Evolutionary conservation across 2,888 invertebrate species (phyloP).

Genomic region (Apodemia duryi): DNA sequence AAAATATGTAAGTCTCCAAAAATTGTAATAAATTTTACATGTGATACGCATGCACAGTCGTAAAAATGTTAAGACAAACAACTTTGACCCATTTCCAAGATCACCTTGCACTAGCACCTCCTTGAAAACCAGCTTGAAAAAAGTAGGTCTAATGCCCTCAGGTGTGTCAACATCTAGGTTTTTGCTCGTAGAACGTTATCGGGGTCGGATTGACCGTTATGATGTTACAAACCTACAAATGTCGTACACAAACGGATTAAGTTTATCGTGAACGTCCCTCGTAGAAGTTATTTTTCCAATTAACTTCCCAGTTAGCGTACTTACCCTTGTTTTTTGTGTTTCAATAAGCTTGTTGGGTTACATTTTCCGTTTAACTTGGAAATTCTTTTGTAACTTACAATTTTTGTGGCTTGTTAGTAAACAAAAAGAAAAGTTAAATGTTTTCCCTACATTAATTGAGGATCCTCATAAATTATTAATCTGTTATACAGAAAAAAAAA

Average conservation of each 20-base stretch:
- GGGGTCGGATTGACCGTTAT: slow-evolving; percentile 53
- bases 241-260: slow-evolving; percentile 22
- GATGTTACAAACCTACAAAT: slow-evolving; percentile 16
- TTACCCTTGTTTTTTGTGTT: neutral
- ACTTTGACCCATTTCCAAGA: slow-evolving; percentile 12
- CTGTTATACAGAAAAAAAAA: too few relatives aligned
- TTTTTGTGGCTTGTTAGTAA: too few relatives aligned
- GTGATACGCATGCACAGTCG: neutral
- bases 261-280: slow-evolving; percentile 19
- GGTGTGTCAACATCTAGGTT: slow-evolving; percentile 27
- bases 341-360: neutral
- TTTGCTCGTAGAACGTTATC: slow-evolving; percentile 40
- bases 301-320: neutral
- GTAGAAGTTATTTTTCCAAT: neutral
- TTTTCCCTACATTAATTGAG: neutral
- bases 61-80: slow-evolving; percentile 2
- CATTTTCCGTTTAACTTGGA: neutral
- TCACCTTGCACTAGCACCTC: neutral
- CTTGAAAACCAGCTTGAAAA: slow-evolving; percentile 24
- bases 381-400: neutral
- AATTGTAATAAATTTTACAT: neutral
- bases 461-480: too few relatives aligned
- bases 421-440: too few relatives aligned
- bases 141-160: slow-evolving; percentile 36
- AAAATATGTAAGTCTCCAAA: neutral